Base-by-base conservation (phyloP, 2,113 vertebrate genomes). In the Nibea coibor region DNA sequence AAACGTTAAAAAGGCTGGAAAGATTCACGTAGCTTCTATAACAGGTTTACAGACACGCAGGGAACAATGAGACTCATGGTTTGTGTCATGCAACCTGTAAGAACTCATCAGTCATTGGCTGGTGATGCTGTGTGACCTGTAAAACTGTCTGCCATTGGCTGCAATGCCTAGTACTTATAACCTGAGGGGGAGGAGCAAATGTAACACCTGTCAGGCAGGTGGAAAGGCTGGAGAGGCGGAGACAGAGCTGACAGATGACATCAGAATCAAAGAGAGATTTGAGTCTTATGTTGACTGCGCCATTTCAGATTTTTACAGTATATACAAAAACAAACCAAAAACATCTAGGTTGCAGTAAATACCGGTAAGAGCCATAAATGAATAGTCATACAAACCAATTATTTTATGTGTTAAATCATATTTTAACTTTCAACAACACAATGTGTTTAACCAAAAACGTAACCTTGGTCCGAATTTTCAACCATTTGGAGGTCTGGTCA, bases 51-150 rank as follows among this genome's bases (percentile, higher is more conserved):
- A 86, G 74, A 88, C 68, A 79, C 57, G 77, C 63, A 50, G 80
- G 73, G 47, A 78, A 71, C 62, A 81, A 81, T 79, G 51, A 80
- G 58, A 90, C 31, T 50, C 42, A n/a, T 58, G 35, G 53, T 76
- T 89, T 80, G 74, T 75, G 70, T 45, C 59, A 63, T 50, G 73
- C 50, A 69, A 80, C 26, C 71, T 69, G 63, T 63, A 71, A 64
- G 59, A 82, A 75, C 24, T 79, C 72, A 43, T 78, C 73, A 59
- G 75, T 86, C 59, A 86, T 87, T 91, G 87, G 92, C 90, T 93
- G 84, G 84, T 88, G 81, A 88, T 76, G 76, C 61, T 54, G 72
- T 80, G 72, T 66, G 73, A 90, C 72, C 59, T 79, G 69, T 75
- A 88, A 61, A 84, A 76, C 61, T 54, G 62, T 74, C 78, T 17